Percentiles rank a stretch among this genome's conserved stretches.
Conservation (phyloP, 2,797 vertebrate species). For the Micrastur ruficollis region DNA sequence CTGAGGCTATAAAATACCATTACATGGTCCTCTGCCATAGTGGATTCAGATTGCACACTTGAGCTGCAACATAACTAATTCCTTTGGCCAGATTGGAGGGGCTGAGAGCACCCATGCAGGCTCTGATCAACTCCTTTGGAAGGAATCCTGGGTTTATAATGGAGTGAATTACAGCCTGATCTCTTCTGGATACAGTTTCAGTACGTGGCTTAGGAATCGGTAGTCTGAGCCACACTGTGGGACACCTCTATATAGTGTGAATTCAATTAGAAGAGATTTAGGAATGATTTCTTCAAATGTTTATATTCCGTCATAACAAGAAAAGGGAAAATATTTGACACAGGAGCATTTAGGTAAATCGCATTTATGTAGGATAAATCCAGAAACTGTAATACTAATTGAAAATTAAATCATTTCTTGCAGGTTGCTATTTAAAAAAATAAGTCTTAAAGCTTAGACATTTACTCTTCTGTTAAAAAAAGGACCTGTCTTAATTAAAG, state of each 20-base stretch:
- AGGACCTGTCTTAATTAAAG: not conserved
- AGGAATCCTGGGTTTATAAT: not conserved
- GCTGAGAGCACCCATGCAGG: not conserved
- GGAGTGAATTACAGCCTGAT: not conserved
- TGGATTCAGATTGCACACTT: not conserved
- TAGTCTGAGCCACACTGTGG: fast-evolving
- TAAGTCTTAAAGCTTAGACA: not conserved
- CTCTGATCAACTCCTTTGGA: not conserved
- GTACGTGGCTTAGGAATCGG: not conserved
- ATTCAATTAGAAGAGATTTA: not conserved
- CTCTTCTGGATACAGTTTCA: not conserved
- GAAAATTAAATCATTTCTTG: not conserved
- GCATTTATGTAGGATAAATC: not conserved
- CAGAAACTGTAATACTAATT: not conserved
- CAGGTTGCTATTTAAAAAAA: not conserved
- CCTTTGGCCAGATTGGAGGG: not conserved
- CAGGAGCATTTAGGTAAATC: not conserved
- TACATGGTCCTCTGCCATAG: not conserved
- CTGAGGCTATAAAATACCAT: not conserved
- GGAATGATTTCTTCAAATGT: not conserved
- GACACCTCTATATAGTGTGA: not conserved
- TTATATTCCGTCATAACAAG: not conserved
- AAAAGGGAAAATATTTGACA: not conserved
- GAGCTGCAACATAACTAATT: not conserved
- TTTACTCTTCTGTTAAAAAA: not conserved